Evolutionary conservation across 1,140 invertebrate species (phyloP), one percentile per base, ranked within the genome.

Genomic region (Pseudachorutes palmiensis): DNA sequence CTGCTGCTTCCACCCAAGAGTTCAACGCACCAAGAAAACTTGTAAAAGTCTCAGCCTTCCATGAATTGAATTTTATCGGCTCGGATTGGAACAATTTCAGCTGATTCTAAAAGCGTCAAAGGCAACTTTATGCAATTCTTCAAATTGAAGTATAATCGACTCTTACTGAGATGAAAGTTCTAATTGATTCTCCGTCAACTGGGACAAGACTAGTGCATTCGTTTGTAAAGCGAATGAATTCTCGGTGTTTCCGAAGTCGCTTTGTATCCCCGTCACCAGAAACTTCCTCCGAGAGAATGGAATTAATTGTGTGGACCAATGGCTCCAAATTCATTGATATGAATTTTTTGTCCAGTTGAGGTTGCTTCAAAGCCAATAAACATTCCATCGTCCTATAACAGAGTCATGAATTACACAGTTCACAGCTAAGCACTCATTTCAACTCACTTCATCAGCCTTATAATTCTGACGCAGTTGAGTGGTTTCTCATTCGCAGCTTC

Each of bases 1-100:
- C 49, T 1, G 41, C 49, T 16, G 36, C 29, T 5, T 66, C 55
- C 1, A 67, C 26, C 55, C 66, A 66, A 3, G 57, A 48, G 24
- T 33, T 55, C 51, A 55, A 22, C 12, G 24, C 51, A 5, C 12
- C 12, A 26, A 55, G 51, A 24, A 55, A 55, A 26, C 51, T 5
- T 14, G 24, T 22, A 26, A 55, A 3, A 5, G 24, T 14, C 51
- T 55, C 51, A 5, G 51, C 5, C 5, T 22, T 26, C 51, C 51
- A 55, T 5, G 3, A 14, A 14, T 5, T 16, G 5, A 55, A 14
- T 24, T 55, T 22, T 3, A 24, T 5, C 24, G 3, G 9, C 9
- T 55, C 51, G 9, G 14, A 14, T 14, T 24, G 9, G 5, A 55
- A 12, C 51, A 24, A 12, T 26, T 55, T 14, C 12, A 55, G 24